Evolutionary conservation across 1,140 invertebrate genomes (phyloP).

Genomic region (Oscheius sp.): DNA sequence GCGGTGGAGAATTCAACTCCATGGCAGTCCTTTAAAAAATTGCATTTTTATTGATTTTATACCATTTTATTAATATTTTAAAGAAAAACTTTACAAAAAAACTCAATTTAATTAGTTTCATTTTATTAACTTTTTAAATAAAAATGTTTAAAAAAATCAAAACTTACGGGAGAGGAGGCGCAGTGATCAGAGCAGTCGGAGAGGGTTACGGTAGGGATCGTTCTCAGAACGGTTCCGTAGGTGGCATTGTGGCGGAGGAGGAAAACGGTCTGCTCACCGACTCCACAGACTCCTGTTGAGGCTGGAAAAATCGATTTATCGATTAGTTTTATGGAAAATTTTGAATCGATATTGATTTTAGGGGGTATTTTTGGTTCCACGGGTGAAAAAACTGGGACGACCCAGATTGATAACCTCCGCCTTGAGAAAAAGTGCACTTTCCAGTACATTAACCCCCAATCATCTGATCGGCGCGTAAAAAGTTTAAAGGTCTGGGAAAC

Average conservation of each 20-base stretch:
- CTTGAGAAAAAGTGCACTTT: too few species aligned
- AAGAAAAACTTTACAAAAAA: too few species aligned
- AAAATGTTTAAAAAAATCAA: not conserved
- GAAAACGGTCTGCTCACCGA: constrained; percentile 44
- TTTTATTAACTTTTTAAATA: too few species aligned
- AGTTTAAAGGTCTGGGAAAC: too few species aligned
- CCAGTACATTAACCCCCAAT: too few species aligned
- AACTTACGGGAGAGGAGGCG: constrained; percentile 48
- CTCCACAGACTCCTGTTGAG: not conserved
- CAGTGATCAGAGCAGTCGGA: constrained; percentile 58
- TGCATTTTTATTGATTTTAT: not conserved
- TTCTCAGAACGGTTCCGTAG: constrained; percentile 44
- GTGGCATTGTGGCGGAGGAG: constrained; percentile 60
- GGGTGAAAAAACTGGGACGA: too few species aligned
- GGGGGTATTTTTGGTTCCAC: too few species aligned
- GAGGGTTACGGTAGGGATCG: constrained; percentile 44
- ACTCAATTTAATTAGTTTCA: too few species aligned
- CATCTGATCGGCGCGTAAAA: too few species aligned
- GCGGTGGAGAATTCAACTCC: constrained; percentile 35
- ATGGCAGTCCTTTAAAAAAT: constrained; percentile 34
- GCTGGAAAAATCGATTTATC: not conserved
- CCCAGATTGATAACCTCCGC: too few species aligned
- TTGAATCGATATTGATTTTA: too few species aligned
- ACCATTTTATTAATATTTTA: not conserved
- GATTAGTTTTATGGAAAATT: too few species aligned